These are phyloP conservation scores for Gnatocerus cornutus DNA, from an alignment of 2,888 invertebrate genomes.

Conservation along the genomic window DNA sequence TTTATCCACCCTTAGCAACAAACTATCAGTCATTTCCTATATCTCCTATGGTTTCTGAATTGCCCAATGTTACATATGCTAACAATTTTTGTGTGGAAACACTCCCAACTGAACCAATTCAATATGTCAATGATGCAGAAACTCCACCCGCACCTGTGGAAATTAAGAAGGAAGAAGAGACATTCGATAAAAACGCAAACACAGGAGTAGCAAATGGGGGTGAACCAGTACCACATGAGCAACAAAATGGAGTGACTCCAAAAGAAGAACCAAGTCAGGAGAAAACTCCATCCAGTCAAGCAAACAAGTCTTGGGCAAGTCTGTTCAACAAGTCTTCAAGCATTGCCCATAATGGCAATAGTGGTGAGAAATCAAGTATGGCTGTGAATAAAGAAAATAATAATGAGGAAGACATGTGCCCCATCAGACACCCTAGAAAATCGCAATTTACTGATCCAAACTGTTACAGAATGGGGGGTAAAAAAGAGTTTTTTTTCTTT, in stretches of 20 bases:
- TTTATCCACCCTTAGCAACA: slow-evolving; percentile 31
- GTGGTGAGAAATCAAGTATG: slow-evolving; percentile 41
- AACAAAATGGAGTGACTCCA: slow-evolving; percentile 8
- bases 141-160: slow-evolving; percentile 23
- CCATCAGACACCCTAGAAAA: slow-evolving; percentile 70
- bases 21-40: slow-evolving; percentile 34
- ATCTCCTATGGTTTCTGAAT: slow-evolving; percentile 11
- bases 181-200: background rate
- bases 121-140: slow-evolving; percentile 25
- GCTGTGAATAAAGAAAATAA: slow-evolving; percentile 52
- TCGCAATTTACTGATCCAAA: slow-evolving; percentile 78
- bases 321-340: slow-evolving; percentile 71
- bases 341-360: slow-evolving; percentile 52
- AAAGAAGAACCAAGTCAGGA: background rate
- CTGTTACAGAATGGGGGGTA: slow-evolving; percentile 82
- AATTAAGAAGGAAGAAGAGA: background rate
- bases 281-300: background rate
- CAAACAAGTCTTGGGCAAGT: slow-evolving; percentile 80
- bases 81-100: background rate
- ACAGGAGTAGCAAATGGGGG: background rate
- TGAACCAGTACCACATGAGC: background rate
- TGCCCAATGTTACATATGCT: slow-evolving; percentile 14
- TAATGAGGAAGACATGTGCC: slow-evolving; percentile 61
- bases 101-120: background rate
- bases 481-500: slow-evolving; percentile 55